Conservation (phyloP, 2,888 invertebrate species). For the Epinotia brunnichana region DNA sequence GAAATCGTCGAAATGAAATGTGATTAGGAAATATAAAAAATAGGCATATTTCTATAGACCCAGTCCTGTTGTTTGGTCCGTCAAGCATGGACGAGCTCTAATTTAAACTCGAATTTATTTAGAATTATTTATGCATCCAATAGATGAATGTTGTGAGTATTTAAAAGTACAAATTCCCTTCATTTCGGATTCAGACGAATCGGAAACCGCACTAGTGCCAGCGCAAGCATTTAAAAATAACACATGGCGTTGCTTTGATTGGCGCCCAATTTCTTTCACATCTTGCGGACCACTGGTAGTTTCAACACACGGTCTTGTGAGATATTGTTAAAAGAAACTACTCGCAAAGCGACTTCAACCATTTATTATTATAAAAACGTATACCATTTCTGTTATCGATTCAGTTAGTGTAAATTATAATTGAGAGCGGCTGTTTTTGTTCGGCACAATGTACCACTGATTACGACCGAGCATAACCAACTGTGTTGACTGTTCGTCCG, state of each 20-base stretch:
- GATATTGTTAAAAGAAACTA: background rate
- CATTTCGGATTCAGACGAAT: conserved; percentile 14
- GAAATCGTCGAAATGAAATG: background rate
- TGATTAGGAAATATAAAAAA: conserved; percentile 5
- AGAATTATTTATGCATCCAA: conserved; percentile 66
- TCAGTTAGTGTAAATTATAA: conserved; percentile 24
- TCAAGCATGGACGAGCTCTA: conserved; percentile 49
- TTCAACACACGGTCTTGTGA: background rate
- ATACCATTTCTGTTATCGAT: conserved; percentile 12
- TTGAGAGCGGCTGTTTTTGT: conserved; percentile 22
- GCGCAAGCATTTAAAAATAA: conserved; percentile 28
- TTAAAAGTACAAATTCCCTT: conserved; percentile 64
- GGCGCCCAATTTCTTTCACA: background rate
- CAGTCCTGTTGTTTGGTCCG: conserved; percentile 49
- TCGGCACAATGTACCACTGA: conserved; percentile 34
- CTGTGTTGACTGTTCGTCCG: conserved; percentile 55
- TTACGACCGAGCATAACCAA: conserved; percentile 51
- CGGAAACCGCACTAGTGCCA: conserved; percentile 18
- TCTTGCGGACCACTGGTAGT: background rate
- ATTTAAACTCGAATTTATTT: conserved; percentile 64
- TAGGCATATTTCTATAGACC: conserved; percentile 3
- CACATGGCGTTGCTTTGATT: background rate
- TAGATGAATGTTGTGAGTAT: conserved; percentile 62
- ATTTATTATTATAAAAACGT: conserved; percentile 17
- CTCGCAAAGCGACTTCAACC: background rate